These are phyloP conservation scores for Meteorus sp. DNA, from an alignment of 1,140 invertebrate species.

Conservation along the genomic window DNA sequence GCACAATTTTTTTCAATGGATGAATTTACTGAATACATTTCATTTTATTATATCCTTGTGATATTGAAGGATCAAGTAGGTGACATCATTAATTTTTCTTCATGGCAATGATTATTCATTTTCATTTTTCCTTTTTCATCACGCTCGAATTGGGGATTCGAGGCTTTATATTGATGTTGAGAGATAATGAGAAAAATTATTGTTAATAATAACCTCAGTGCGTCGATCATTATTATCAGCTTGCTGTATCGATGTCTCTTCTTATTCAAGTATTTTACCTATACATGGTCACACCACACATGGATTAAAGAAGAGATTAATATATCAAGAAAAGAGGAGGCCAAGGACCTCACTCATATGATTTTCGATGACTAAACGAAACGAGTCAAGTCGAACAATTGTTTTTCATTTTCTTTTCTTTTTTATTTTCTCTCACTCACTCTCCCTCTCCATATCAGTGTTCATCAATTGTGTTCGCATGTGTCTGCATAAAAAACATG, in stretches of 20 bases:
- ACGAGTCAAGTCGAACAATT: background rate
- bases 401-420: background rate
- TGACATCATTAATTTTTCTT: background rate
- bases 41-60: background rate
- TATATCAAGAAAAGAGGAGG: background rate
- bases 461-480: too few species aligned
- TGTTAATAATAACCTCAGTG: background rate
- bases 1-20: background rate
- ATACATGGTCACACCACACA: too few species aligned
- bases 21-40: background rate
- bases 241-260: background rate
- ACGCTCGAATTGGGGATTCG: too few species aligned
- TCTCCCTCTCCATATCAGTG: too few species aligned
- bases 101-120: background rate
- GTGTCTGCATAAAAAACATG: too few species aligned
- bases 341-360: constrained; percentile 6
- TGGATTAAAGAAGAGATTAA: too few species aligned
- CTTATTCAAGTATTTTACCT: too few species aligned
- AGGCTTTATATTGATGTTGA: too few species aligned
- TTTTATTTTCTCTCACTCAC: too few species aligned
- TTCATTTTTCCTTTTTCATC: background rate
- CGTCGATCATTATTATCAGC: constrained; percentile 5
- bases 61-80: constrained; percentile 1
- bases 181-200: background rate
- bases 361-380: constrained; percentile 1